Conservation (phyloP, 2,113 vertebrate species). For the Paratilapia polleni region DNA sequence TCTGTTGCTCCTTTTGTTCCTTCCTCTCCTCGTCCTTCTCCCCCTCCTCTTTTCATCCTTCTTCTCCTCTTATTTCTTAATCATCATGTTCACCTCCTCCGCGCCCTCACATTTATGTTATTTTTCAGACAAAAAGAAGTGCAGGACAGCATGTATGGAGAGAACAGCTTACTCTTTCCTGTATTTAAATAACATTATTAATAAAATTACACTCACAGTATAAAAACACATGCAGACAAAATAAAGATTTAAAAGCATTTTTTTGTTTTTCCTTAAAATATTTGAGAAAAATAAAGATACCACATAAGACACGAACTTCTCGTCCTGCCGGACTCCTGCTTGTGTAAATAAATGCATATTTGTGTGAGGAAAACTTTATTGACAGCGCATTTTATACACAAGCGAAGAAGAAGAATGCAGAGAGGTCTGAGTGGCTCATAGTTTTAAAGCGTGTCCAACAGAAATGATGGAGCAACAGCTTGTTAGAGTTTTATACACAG, state of each 20-base stretch:
- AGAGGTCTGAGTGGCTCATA: conserved; percentile 10
- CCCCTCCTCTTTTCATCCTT: too few species aligned
- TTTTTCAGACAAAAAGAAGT: not conserved
- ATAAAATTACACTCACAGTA: too few species aligned
- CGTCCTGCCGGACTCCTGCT: not conserved
- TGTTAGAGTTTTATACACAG: not conserved
- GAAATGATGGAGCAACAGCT: not conserved
- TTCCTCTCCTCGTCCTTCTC: too few species aligned
- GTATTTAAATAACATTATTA: too few species aligned
- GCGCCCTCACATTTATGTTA: not conserved
- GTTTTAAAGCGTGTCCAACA: conserved; percentile 7
- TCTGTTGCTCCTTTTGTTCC: too few species aligned
- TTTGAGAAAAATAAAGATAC: not conserved
- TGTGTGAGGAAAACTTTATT: not conserved
- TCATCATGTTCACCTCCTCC: not conserved
- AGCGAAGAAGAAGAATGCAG: conserved; percentile 4
- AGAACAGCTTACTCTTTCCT: too few species aligned
- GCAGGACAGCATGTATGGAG: not conserved
- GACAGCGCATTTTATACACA: not conserved
- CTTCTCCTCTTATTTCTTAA: not conserved
- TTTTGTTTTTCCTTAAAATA: not conserved
- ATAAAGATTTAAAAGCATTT: not conserved
- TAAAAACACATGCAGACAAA: not conserved
- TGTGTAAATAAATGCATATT: conserved; percentile 17
- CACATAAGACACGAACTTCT: not conserved